These are phyloP conservation scores for Onychostruthus taczanowskii DNA, from an alignment of 2,113 vertebrate species.

Conservation along the genomic window DNA sequence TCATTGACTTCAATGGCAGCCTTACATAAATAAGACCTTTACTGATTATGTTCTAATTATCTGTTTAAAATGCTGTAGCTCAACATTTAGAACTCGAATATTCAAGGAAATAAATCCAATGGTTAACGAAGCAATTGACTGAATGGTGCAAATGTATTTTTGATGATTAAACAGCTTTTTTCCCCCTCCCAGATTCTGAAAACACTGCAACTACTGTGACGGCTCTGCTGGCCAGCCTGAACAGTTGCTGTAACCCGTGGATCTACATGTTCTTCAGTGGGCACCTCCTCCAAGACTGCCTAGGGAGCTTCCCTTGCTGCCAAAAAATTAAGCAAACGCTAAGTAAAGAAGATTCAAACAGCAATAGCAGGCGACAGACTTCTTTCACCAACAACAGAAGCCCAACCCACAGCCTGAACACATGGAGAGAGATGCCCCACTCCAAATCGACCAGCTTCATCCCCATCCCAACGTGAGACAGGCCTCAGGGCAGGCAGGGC, in stretches of 20 bases:
- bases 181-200: slow-evolving; percentile 81
- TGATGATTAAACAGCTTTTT: background rate
- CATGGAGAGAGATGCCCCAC: slow-evolving; percentile 81
- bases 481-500: background rate
- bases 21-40: background rate
- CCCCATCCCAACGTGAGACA: slow-evolving; percentile 74
- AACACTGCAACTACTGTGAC: slow-evolving; percentile 88
- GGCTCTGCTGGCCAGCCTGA: slow-evolving; percentile 89
- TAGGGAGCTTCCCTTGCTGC: slow-evolving; percentile 84
- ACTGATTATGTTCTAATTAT: background rate
- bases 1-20: background rate
- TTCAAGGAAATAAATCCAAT: background rate
- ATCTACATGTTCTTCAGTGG: slow-evolving; percentile 99
- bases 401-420: slow-evolving; percentile 79
- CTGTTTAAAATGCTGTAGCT: background rate
- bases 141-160: background rate
- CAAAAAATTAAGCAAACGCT: slow-evolving; percentile 67
- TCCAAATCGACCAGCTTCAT: slow-evolving; percentile 70
- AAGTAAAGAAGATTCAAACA: slow-evolving; percentile 90
- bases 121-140: background rate
- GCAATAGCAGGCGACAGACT: slow-evolving; percentile 83
- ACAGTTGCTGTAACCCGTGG: slow-evolving; percentile 98
- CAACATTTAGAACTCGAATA: background rate
- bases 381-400: slow-evolving; percentile 85
- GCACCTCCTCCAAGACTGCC: slow-evolving; percentile 90